Conservation (phyloP, 2,888 invertebrate genomes). For the Caenorhabditis afra region DNA sequence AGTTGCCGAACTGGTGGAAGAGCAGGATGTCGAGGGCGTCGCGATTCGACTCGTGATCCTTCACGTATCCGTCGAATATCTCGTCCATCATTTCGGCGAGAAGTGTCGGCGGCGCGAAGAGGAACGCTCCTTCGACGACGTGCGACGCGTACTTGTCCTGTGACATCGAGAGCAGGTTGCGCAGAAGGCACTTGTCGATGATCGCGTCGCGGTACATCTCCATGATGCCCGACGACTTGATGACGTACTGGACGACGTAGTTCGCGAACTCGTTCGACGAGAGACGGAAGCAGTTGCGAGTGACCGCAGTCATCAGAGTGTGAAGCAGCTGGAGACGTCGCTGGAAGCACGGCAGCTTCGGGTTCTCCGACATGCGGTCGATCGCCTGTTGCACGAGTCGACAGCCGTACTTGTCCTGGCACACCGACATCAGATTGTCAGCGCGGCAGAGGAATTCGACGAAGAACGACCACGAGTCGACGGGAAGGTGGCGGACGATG, state of each 20-base stretch:
- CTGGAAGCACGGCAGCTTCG: conserved; percentile 46
- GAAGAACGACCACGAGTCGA: conserved; percentile 42
- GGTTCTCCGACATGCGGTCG: conserved; percentile 67
- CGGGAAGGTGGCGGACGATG: conserved; percentile 40
- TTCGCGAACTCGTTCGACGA: conserved; percentile 74
- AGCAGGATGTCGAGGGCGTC: conserved; percentile 72
- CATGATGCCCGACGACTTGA: conserved; percentile 61
- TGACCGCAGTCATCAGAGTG: conserved; percentile 45
- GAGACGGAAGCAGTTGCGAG: conserved; percentile 59
- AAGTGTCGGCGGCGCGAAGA: conserved; percentile 57
- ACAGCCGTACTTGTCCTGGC: conserved; percentile 70
- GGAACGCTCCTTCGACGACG: conserved; percentile 74
- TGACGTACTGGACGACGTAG: conserved; percentile 74
- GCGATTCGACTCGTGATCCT: conserved; percentile 60
- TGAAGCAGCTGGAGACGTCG: conserved; percentile 41
- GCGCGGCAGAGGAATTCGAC: conserved; percentile 35
- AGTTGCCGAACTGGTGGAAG: conserved; percentile 78
- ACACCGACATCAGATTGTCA: conserved; percentile 59
- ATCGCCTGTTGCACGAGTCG: conserved; percentile 66
- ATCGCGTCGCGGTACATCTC: conserved; percentile 65
- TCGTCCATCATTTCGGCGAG: conserved; percentile 70
- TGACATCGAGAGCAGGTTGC: conserved; percentile 72
- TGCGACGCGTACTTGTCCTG: conserved; percentile 76
- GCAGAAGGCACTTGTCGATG: conserved; percentile 70
- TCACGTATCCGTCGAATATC: conserved; percentile 71